Percentiles rank a stretch among this genome's conserved stretches.
Evolutionary conservation across 2,888 invertebrate species (phyloP).

Genomic region (Spialia ferax): DNA sequence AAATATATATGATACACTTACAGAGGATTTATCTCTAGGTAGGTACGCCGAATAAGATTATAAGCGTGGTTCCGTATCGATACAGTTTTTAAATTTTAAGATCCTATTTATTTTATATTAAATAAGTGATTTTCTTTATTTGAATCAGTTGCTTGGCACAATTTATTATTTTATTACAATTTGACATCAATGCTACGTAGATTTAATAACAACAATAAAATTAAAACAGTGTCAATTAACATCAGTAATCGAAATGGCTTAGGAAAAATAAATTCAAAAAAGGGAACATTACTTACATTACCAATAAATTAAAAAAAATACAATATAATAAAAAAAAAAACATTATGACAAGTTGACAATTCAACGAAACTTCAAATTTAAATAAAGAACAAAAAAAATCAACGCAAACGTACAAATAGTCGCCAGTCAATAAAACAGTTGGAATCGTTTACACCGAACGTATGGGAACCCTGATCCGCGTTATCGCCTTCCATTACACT

Average conservation of each 20-base stretch:
- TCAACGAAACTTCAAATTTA: conserved; percentile 5
- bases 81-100: background rate
- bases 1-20: conserved; percentile 9
- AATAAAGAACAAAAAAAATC: conserved; percentile 27
- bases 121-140: too few species aligned
- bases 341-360: background rate
- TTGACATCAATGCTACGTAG: too few species aligned
- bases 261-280: too few species aligned
- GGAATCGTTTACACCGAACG: conserved; percentile 43
- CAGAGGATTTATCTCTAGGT: conserved; percentile 6
- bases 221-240: too few species aligned
- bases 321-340: too few species aligned
- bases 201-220: too few species aligned
- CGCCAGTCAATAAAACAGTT: conserved; percentile 41
- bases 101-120: too few species aligned
- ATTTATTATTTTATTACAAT: too few species aligned
- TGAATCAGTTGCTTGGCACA: too few species aligned
- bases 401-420: conserved; percentile 23
- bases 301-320: too few species aligned
- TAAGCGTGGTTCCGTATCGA: conserved; percentile 15
- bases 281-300: too few species aligned
- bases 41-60: background rate
- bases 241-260: too few species aligned
- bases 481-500: conserved; percentile 55
- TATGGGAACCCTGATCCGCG: conserved; percentile 52